A percentile compares a stretch with the other conserved stretches of the same genome.
These are phyloP conservation scores for Patella ulyssiponensis DNA, from an alignment of 2,888 invertebrate species.

Conservation along the genomic window DNA sequence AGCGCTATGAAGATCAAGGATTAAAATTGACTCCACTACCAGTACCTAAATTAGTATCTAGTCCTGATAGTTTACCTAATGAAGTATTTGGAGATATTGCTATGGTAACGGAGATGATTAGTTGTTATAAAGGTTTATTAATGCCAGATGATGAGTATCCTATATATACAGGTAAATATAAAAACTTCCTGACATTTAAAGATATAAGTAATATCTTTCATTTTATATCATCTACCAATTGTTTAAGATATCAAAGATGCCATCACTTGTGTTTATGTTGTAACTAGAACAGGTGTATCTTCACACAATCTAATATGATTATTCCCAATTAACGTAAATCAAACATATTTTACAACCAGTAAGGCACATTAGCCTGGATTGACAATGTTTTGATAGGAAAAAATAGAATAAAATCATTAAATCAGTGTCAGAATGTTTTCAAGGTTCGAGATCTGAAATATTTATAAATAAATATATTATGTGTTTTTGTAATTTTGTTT, in stretches of 20 bases:
- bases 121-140: conserved; percentile 67
- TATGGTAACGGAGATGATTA: conserved; percentile 72
- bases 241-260: no score
- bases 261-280: no score
- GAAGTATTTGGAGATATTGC: conserved; percentile 72
- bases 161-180: conserved; percentile 56
- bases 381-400: no score
- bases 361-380: no score
- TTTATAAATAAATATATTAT: neutral
- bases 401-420: no score
- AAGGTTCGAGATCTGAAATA: neutral
- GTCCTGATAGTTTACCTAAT: conserved; percentile 70
- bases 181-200: no score
- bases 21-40: conserved; percentile 63
- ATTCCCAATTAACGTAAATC: no score
- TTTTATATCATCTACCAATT: no score
- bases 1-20: conserved; percentile 66
- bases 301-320: no score
- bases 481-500: conserved; percentile 23
- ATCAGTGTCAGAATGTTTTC: neutral
- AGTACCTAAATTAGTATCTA: conserved; percentile 63
- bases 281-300: no score
- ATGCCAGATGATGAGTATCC: conserved; percentile 67
- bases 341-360: no score
- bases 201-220: no score